Evolutionary conservation across 2,113 vertebrate species (phyloP).

Genomic region (Ptychochromis oligacanthus): DNA sequence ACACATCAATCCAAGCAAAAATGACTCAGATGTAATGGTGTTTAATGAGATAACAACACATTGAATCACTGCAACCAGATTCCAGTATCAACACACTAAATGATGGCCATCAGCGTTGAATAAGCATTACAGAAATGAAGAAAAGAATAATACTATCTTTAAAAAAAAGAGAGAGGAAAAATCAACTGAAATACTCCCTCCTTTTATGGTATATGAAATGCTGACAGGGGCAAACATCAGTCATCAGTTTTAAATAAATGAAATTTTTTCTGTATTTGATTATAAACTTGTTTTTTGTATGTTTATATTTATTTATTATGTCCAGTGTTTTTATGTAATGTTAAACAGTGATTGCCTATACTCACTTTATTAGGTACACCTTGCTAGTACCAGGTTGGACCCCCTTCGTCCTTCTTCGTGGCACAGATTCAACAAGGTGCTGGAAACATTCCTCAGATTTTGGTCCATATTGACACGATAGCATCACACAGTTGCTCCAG

Average conservation of each 20-base stretch:
- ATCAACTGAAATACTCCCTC: not conserved
- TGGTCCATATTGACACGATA: too few species aligned
- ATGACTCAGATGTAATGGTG: conserved; percentile 32
- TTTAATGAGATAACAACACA: conserved; percentile 52
- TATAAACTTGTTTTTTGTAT: not conserved
- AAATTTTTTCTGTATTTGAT: not conserved
- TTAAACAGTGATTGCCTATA: not conserved
- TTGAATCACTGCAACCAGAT: conserved; percentile 13
- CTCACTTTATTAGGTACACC: not conserved
- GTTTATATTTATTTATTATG: too few species aligned
- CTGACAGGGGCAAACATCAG: not conserved
- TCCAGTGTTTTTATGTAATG: not conserved
- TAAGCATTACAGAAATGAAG: conserved; percentile 15
- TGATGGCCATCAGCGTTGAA: conserved; percentile 30
- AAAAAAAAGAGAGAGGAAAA: not conserved
- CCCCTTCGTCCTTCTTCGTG: not conserved
- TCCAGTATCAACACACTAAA: conserved; percentile 63
- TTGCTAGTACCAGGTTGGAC: not conserved
- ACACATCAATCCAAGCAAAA: conserved; percentile 9
- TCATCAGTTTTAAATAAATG: not conserved
- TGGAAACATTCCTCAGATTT: too few species aligned
- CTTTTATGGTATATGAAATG: conserved; percentile 25
- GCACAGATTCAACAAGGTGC: not conserved
- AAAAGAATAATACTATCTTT: conserved; percentile 3
- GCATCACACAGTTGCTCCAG: too few species aligned